These are phyloP conservation scores for Nebria ingens DNA, from an alignment of 1,140 invertebrate species.

Conservation along the genomic window DNA sequence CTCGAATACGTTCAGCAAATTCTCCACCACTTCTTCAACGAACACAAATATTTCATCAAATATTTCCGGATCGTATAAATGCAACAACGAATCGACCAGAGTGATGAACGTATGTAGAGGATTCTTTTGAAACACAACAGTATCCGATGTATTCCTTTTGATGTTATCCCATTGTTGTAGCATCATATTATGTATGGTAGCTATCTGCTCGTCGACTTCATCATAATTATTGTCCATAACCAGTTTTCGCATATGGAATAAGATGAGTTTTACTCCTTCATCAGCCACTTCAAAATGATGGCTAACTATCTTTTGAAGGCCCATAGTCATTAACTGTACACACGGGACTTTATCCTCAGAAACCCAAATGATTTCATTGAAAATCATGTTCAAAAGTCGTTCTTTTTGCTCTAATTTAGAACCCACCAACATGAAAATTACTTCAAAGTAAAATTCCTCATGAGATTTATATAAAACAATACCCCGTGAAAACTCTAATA, in stretches of 20 bases:
- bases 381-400: not conserved
- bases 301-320: no score
- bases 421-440: not conserved
- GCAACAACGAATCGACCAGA: not conserved
- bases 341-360: not conserved
- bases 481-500: no score
- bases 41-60: not conserved
- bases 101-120: not conserved
- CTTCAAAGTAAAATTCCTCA: not conserved
- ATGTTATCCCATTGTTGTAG: not conserved
- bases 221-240: not conserved
- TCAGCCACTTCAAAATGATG: no score
- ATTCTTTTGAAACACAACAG: not conserved
- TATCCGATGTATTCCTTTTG: not conserved
- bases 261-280: not conserved
- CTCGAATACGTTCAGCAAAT: not conserved
- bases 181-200: not conserved
- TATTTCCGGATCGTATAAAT: not conserved
- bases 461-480: no score
- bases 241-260: not conserved
- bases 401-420: not conserved
- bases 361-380: not conserved
- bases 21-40: not conserved
- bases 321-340: not conserved
- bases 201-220: not conserved